These are phyloP conservation scores for Kryptolebias marmoratus DNA, from an alignment of 2,113 vertebrate genomes.

Conservation along the genomic window DNA sequence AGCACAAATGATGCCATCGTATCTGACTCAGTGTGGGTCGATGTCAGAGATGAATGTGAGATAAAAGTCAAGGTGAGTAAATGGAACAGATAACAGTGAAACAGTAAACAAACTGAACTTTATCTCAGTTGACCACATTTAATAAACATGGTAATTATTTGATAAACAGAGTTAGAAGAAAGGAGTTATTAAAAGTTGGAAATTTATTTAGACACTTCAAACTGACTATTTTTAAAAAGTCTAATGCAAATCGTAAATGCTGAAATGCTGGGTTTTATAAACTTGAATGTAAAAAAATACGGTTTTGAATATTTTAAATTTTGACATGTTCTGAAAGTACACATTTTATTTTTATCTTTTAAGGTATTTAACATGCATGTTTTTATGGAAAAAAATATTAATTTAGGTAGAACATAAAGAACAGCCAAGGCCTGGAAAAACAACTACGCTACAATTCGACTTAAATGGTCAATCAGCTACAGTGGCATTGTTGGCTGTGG, in stretches of 20 bases:
- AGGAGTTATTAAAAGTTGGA: no score
- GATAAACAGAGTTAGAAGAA: not conserved
- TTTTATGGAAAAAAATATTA: not conserved
- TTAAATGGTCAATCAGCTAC: slow-evolving; percentile 54
- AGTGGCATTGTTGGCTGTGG: slow-evolving; percentile 84
- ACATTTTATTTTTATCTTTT: not conserved
- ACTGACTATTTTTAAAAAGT: no score
- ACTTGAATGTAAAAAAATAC: no score
- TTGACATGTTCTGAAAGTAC: no score
- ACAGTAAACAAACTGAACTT: not conserved
- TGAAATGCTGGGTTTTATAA: no score
- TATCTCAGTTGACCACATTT: not conserved
- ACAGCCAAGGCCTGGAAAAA: not conserved
- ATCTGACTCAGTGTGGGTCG: slow-evolving; percentile 84
- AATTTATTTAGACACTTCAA: no score
- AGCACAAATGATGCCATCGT: slow-evolving; percentile 65
- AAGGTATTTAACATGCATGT: not conserved
- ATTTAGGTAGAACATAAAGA: slow-evolving; percentile 25
- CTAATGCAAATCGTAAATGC: no score
- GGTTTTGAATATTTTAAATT: no score
- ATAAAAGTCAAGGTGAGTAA: slow-evolving; percentile 76
- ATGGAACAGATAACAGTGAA: slow-evolving; percentile 31
- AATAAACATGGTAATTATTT: not conserved
- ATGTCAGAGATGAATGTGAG: slow-evolving; percentile 80
- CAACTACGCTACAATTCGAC: slow-evolving; percentile 42